A percentile compares a stretch with the other conserved stretches of the same genome.
Conservation (phyloP, 2,797 vertebrate species). For the Emys orbicularis region DNA sequence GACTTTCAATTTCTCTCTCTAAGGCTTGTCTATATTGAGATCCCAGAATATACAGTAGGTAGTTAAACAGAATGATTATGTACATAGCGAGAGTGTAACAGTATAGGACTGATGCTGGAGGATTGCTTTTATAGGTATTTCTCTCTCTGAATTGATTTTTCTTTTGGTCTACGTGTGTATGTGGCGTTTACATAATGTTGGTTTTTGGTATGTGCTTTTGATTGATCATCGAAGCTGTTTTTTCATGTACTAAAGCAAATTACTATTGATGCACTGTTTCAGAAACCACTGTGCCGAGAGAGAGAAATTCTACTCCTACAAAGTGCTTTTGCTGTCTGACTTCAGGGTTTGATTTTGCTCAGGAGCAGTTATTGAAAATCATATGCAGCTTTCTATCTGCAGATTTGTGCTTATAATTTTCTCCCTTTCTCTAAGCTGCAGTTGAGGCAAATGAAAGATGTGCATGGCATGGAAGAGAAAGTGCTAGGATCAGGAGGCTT, state of each 20-base stretch:
- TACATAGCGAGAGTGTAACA: background rate
- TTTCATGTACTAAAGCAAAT: slow-evolving; percentile 8
- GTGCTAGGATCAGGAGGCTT: background rate
- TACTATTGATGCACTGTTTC: slow-evolving; percentile 17
- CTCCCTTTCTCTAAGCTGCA: background rate
- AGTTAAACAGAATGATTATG: background rate
- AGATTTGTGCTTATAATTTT: background rate
- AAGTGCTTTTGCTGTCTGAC: background rate
- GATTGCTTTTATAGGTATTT: background rate
- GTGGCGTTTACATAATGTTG: background rate
- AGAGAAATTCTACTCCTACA: background rate
- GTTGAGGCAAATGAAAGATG: background rate
- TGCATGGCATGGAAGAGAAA: background rate
- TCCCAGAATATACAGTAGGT: background rate
- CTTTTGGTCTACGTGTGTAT: slow-evolving; percentile 23
- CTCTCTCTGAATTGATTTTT: slow-evolving; percentile 19
- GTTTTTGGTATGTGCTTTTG: slow-evolving; percentile 19
- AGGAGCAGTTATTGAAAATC: background rate
- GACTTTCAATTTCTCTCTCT: background rate
- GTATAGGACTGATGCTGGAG: background rate
- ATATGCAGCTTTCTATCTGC: background rate
- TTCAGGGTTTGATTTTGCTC: background rate
- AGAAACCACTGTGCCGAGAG: slow-evolving; percentile 17
- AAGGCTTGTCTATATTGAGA: background rate
- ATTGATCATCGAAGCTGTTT: background rate